Percentiles rank a stretch among this genome's conserved stretches.
phyloP scores from a whole-genome alignment of 2,888 invertebrate genomes.

The Electrophaes corylata region DNA sequence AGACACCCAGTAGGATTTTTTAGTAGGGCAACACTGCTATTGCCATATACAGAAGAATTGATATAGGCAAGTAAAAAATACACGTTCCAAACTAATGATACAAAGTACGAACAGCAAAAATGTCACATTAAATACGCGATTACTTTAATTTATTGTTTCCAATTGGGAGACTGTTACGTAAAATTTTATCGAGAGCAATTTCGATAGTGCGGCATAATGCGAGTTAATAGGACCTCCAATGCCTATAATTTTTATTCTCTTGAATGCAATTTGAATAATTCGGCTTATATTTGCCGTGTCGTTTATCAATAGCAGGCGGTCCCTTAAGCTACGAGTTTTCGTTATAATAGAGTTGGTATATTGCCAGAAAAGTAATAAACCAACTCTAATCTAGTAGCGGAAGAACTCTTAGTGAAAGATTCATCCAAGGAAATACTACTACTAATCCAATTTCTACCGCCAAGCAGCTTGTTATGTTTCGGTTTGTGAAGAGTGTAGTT shows the following conservation, averaged over 20 bases:
- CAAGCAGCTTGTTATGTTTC: no score
- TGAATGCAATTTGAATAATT: conserved; percentile 72
- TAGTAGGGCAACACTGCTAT: no score
- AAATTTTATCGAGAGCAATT: conserved; percentile 78
- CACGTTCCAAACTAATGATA: conserved; percentile 41
- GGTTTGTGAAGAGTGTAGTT: no score
- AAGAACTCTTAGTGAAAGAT: no score
- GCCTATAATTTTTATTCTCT: conserved; percentile 71
- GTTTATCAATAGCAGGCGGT: conserved; percentile 55
- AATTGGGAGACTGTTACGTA: conserved; percentile 62
- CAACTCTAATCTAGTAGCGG: no score
- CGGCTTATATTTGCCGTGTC: conserved; percentile 65
- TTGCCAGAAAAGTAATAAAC: not conserved
- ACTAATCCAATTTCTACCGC: no score
- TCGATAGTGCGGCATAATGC: conserved; percentile 71
- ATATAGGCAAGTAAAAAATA: conserved; percentile 39
- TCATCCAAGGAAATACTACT: no score
- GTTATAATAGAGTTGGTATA: not conserved
- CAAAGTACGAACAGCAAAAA: conserved; percentile 49
- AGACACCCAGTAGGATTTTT: no score
- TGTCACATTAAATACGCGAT: conserved; percentile 69
- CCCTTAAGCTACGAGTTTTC: conserved; percentile 14
- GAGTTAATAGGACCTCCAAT: conserved; percentile 70
- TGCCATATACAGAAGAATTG: no score
- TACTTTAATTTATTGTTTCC: conserved; percentile 76